Percentiles rank a stretch among this genome's conserved stretches.
These are phyloP conservation scores for Epinephelus malabaricus DNA, from an alignment of 2,797 vertebrate genomes.

Conservation along the genomic window DNA sequence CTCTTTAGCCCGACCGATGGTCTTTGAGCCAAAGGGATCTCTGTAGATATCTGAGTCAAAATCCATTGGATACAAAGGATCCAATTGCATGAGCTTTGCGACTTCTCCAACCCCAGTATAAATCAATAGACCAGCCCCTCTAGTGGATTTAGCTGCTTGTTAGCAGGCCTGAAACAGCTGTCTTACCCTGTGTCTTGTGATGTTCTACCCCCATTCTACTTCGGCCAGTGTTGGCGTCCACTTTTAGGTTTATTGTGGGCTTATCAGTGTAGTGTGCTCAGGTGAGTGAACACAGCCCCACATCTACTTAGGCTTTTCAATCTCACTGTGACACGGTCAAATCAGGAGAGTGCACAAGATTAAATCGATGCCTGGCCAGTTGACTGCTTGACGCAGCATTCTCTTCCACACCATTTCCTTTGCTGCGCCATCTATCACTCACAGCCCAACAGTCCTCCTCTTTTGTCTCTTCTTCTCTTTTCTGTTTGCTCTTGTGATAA, in stretches of 20 bases:
- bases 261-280: slow-evolving; percentile 67
- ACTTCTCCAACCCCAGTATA: slow-evolving; percentile 58
- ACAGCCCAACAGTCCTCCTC: slow-evolving; percentile 48
- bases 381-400: slow-evolving; percentile 81
- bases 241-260: slow-evolving; percentile 65
- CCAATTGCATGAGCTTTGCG: slow-evolving; percentile 74
- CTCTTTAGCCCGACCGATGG: slow-evolving; percentile 69
- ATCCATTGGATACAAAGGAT: slow-evolving; percentile 76
- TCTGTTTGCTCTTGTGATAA: slow-evolving; percentile 23
- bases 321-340: slow-evolving; percentile 76
- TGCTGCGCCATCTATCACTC: slow-evolving; percentile 73
- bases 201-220: slow-evolving; percentile 52
- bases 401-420: slow-evolving; percentile 80
- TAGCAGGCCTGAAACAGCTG: slow-evolving; percentile 75
- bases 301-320: slow-evolving; percentile 82
- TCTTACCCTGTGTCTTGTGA: slow-evolving; percentile 54
- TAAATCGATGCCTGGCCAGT: slow-evolving; percentile 81
- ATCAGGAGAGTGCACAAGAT: slow-evolving; percentile 80
- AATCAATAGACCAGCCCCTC: slow-evolving; percentile 71
- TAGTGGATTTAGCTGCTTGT: slow-evolving; percentile 78
- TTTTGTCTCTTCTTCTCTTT: slow-evolving; percentile 51
- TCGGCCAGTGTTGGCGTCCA: slow-evolving; percentile 41
- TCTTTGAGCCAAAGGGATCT: slow-evolving; percentile 69
- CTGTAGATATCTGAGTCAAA: slow-evolving; percentile 69
- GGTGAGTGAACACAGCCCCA: slow-evolving; percentile 72